A percentile compares a stretch with the other conserved stretches of the same genome.
Conservation (phyloP, 2,888 invertebrate species). For the Actias luna region DNA sequence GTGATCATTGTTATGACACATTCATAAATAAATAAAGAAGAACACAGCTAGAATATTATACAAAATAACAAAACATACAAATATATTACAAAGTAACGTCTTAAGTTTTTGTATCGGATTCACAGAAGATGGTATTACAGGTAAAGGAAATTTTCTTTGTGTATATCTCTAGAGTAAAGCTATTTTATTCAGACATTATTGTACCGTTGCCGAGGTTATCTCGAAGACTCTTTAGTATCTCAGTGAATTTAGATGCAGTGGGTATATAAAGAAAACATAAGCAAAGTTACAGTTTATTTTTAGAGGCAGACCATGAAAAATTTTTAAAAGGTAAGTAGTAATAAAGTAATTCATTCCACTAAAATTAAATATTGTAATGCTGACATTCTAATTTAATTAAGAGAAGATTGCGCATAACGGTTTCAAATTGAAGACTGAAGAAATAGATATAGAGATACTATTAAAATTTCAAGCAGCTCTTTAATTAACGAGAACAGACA, state of each 20-base stretch:
- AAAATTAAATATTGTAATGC: background rate
- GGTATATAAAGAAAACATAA: constrained; percentile 1
- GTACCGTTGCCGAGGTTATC: constrained; percentile 8
- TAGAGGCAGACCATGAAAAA: background rate
- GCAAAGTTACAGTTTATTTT: background rate
- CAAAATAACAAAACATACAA: background rate
- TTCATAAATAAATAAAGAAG: background rate
- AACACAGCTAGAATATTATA: background rate
- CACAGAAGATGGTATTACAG: background rate
- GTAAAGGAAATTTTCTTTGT: constrained; percentile 10
- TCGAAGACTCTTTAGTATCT: constrained; percentile 1
- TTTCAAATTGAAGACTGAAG: constrained; percentile 23
- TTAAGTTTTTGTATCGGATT: constrained; percentile 4
- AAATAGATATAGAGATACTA: constrained; percentile 28
- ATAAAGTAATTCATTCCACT: background rate
- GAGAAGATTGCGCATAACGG: constrained; percentile 20
- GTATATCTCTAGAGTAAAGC: background rate
- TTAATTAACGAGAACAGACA: constrained; percentile 26
- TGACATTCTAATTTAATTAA: constrained; percentile 2
- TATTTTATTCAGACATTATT: constrained; percentile 11
- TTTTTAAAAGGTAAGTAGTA: background rate
- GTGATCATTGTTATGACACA: background rate
- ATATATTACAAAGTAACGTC: background rate
- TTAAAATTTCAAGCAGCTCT: constrained; percentile 27
- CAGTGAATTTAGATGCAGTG: background rate